Evolutionary conservation across 1,140 invertebrate species (phyloP).

Genomic region (Papilio xuthus): DNA sequence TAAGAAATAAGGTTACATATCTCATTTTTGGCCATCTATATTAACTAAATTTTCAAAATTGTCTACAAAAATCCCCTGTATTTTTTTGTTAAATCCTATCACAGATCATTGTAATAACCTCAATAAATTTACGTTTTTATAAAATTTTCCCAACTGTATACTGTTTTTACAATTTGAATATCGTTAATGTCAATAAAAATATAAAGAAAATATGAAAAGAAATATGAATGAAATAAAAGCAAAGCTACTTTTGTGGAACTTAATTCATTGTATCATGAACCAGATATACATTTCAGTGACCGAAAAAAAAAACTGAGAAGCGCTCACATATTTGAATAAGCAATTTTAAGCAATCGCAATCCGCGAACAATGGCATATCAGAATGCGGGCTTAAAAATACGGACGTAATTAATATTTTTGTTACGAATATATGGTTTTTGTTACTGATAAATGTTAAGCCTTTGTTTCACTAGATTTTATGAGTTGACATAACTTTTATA

Average conservation of each 20-base stretch:
- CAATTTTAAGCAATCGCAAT: constrained; percentile 33
- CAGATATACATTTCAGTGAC: constrained; percentile 34
- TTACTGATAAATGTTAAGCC: constrained; percentile 23
- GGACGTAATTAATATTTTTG: constrained; percentile 34
- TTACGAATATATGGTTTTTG: constrained; percentile 21
- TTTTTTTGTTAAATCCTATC: background rate
- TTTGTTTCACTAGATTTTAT: constrained; percentile 21
- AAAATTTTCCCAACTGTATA: background rate
- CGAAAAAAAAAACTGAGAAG: constrained; percentile 34
- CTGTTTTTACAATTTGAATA: background rate
- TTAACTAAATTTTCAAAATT: no score
- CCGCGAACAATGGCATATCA: constrained; percentile 26
- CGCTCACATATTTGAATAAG: constrained; percentile 36
- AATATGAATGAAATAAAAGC: background rate
- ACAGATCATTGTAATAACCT: background rate
- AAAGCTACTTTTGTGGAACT: constrained; percentile 5
- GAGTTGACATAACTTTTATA: background rate
- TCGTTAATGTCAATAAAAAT: background rate
- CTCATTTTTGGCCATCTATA: background rate
- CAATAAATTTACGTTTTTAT: background rate
- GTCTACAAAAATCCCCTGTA: no score
- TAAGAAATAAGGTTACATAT: no score
- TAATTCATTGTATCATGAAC: constrained; percentile 23
- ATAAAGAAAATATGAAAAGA: constrained; percentile 2
- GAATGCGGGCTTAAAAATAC: constrained; percentile 35